phyloP scores from a whole-genome alignment of 2,797 vertebrate species.

The Jordanella pulchra region DNA sequence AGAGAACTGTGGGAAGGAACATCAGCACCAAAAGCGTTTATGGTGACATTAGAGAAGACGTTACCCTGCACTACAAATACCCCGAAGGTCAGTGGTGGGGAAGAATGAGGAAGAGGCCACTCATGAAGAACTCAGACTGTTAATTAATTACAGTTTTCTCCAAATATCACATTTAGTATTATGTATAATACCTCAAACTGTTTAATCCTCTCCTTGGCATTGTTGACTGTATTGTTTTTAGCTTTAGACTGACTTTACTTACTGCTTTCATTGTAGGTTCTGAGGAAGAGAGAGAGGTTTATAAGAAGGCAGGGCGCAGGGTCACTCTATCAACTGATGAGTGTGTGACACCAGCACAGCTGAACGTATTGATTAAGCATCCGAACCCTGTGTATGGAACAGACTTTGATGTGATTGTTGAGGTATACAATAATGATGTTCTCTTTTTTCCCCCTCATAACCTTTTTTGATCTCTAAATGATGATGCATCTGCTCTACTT shows the following conservation, averaged over 20 bases:
- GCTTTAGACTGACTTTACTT: not conserved
- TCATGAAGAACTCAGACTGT: not conserved
- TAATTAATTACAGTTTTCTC: not conserved
- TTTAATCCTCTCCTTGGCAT: not conserved
- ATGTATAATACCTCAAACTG: not conserved
- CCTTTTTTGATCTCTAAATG: not conserved
- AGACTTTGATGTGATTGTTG: slow-evolving; percentile 81
- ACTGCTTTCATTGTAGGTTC: slow-evolving; percentile 68
- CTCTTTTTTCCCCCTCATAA: not conserved
- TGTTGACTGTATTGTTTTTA: too few species aligned
- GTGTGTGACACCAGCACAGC: slow-evolving; percentile 9
- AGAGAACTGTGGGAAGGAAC: slow-evolving; percentile 76
- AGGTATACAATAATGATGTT: slow-evolving; percentile 55
- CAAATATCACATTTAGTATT: not conserved
- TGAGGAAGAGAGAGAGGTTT: slow-evolving; percentile 78
- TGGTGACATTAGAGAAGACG: slow-evolving; percentile 83
- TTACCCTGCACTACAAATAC: slow-evolving; percentile 91
- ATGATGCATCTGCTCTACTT: not conserved
- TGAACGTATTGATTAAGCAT: slow-evolving; percentile 75
- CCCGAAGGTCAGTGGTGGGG: slow-evolving; percentile 83
- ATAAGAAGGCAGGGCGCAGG: slow-evolving; percentile 69
- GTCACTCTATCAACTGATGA: slow-evolving; percentile 1
- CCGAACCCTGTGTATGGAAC: slow-evolving; percentile 75
- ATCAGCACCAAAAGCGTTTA: slow-evolving; percentile 93
- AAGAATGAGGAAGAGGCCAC: not conserved